These are phyloP conservation scores for Callaeas wilsoni DNA, from an alignment of 2,113 vertebrate genomes.

Conservation along the genomic window DNA sequence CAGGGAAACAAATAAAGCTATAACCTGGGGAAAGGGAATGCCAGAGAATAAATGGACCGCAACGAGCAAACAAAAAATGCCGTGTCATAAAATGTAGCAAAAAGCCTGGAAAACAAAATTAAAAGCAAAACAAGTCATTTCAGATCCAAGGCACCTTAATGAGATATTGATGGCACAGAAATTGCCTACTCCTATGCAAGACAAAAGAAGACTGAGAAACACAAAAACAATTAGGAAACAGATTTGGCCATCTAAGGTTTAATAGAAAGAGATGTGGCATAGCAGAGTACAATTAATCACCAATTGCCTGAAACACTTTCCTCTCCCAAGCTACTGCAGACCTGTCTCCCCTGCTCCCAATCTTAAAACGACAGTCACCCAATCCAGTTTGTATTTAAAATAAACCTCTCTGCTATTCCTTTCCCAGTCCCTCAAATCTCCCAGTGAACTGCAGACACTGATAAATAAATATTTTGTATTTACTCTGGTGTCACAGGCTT, in stretches of 20 bases:
- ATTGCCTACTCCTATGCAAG: conserved; percentile 52
- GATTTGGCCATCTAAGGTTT: conserved; percentile 28
- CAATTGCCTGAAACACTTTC: conserved; percentile 1
- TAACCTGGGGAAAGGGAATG: conserved; percentile 9
- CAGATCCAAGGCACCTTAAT: conserved; percentile 25
- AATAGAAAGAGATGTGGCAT: conserved; percentile 55
- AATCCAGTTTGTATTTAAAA: neutral
- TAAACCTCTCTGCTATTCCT: neutral
- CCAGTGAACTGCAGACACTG: neutral
- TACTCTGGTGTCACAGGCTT: neutral
- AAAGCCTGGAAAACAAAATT: conserved; percentile 25
- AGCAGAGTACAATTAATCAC: conserved; percentile 62
- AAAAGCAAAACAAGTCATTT: conserved; percentile 11
- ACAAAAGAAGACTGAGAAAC: conserved; percentile 48
- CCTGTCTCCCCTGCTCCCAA: neutral
- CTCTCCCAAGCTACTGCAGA: conserved; percentile 1
- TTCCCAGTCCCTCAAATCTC: neutral
- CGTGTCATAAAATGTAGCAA: conserved; percentile 17
- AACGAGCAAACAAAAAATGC: conserved; percentile 31
- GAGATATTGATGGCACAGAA: conserved; percentile 57
- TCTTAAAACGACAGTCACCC: neutral
- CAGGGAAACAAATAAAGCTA: conserved; percentile 42
- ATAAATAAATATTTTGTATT: neutral
- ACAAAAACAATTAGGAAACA: conserved; percentile 62
- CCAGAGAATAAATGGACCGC: conserved; percentile 30